Base-by-base conservation (phyloP, 1,140 invertebrate species). In the Dolichoris vasculosae region DNA sequence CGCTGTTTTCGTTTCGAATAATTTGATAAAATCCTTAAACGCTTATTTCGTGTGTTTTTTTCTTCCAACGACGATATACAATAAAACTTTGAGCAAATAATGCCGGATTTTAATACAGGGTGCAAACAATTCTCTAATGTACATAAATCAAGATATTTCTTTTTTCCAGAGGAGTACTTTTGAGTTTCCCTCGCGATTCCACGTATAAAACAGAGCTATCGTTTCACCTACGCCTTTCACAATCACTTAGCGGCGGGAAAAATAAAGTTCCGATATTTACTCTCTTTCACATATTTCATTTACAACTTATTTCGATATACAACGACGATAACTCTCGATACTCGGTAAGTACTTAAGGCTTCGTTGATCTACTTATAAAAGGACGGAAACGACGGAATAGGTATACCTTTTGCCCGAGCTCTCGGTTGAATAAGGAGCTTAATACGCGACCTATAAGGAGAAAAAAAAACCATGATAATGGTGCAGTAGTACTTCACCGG, bases 391-490 rank as follows among this genome's bases (percentile, higher is more conserved):
- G 38, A 46, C n/a, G 4, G 6, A 38, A 15, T 43, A 4, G 11
- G 71, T 32, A 64, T 43, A 79, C 35, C 76, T 64, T 7, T 35
- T 79, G 48, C 35, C 55, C n/a, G 38, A 43, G 69, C 69, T 73
- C 69, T 43, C 69, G 9, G 69, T 11, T 17, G 38, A 73, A 38
- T 67, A 80, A 80, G 59, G 26, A 46, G 59, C 59, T 80, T 80
- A 64, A 80, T 67, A 67, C 26, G 15, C 59, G 78, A 80, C 64
- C 64, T 35, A 82, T 67, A 82, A 82, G 32, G 30, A 71, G 67
- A 35, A 46, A n/a, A 43, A 71, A 83, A 75, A 46, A 26, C 71
- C 71, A 46, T 13, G 73, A 63, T 73, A 82, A 59, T 82, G 30
- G 69, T 15, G 64, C 79, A 48, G 30, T 43, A n/a, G n/a, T 46